Percentiles rank a stretch among this genome's conserved stretches.
These are phyloP conservation scores for Heliconius hortense DNA, from an alignment of 2,888 invertebrate species.

Conservation along the genomic window DNA sequence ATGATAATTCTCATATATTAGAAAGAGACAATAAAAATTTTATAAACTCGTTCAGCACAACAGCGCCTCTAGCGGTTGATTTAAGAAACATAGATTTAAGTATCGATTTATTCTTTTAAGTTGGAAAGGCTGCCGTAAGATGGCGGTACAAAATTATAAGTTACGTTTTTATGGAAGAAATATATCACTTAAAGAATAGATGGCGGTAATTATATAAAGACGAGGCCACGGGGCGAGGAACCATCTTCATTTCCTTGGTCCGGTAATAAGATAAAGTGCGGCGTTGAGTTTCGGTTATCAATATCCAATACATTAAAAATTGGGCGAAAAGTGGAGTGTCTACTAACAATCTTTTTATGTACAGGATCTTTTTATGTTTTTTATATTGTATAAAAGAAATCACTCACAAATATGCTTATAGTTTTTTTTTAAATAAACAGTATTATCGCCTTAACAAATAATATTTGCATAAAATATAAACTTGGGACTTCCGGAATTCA, in stretches of 20 bases:
- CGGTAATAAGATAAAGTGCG: not conserved
- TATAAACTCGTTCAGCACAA: slow-evolving; percentile 11
- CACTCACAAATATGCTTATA: too few relatives aligned
- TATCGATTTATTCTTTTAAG: slow-evolving; percentile 26
- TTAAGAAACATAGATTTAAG: slow-evolving; percentile 5
- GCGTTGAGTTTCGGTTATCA: not conserved
- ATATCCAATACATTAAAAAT: not conserved
- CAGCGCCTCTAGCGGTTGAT: slow-evolving; percentile 28
- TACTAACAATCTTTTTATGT: too few relatives aligned
- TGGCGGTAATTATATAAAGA: slow-evolving; percentile 15
- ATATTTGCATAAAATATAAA: not conserved
- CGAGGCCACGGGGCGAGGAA: not conserved
- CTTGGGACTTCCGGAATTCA: not conserved
- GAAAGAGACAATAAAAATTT: slow-evolving; percentile 31
- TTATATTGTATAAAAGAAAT: too few relatives aligned
- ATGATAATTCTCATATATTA: too few relatives aligned
- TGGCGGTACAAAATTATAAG: slow-evolving; percentile 12
- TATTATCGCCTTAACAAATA: too few relatives aligned
- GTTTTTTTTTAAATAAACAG: too few relatives aligned
- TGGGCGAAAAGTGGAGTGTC: not conserved
- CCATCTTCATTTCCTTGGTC: not conserved
- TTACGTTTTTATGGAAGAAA: not conserved
- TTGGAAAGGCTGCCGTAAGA: slow-evolving; percentile 14
- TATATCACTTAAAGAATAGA: slow-evolving; percentile 18
- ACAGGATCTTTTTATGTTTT: too few relatives aligned